A percentile compares a stretch with the other conserved stretches of the same genome.
These are phyloP conservation scores for Wasmannia auropunctata DNA, from an alignment of 1,140 invertebrate genomes.

Conservation along the genomic window DNA sequence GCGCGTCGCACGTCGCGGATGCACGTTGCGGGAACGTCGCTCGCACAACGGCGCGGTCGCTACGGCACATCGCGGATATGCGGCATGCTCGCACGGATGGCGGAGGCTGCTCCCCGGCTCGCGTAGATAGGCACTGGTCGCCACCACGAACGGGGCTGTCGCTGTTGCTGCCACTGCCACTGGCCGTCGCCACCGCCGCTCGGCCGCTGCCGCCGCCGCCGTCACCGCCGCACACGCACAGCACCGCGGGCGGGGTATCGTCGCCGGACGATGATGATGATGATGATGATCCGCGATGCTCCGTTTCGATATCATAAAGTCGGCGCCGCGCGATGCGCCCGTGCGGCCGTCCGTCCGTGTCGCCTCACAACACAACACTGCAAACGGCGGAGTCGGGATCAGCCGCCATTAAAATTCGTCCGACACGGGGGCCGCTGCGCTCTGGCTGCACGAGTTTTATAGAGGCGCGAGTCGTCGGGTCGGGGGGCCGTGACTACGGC, in stretches of 20 bases:
- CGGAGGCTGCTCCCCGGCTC: neutral
- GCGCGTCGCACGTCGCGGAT: conserved; percentile 75
- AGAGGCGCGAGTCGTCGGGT: conserved; percentile 68
- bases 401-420: conserved; percentile 84
- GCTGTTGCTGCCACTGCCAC: neutral
- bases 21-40: no score
- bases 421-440: conserved; percentile 71
- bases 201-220: neutral
- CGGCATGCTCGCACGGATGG: conserved; percentile 68
- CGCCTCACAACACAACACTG: conserved; percentile 80
- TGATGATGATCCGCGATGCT: neutral
- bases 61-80: conserved; percentile 78
- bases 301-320: conserved; percentile 25
- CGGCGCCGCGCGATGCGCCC: conserved; percentile 30
- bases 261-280: conserved; percentile 36
- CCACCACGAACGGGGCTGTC: conserved; percentile 37
- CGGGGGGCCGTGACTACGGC: conserved; percentile 73
- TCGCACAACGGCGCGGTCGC: conserved; percentile 55
- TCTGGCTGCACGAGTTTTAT: conserved; percentile 67
- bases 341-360: conserved; percentile 64
- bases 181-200: neutral
- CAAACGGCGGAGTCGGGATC: conserved; percentile 74
- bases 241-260: conserved; percentile 4
- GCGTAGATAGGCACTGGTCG: conserved; percentile 24
- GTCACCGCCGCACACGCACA: neutral